A percentile compares a stretch with the other conserved stretches of the same genome.
phyloP scores from a whole-genome alignment of 1,140 invertebrate species.

The Sycophila sp. region DNA sequence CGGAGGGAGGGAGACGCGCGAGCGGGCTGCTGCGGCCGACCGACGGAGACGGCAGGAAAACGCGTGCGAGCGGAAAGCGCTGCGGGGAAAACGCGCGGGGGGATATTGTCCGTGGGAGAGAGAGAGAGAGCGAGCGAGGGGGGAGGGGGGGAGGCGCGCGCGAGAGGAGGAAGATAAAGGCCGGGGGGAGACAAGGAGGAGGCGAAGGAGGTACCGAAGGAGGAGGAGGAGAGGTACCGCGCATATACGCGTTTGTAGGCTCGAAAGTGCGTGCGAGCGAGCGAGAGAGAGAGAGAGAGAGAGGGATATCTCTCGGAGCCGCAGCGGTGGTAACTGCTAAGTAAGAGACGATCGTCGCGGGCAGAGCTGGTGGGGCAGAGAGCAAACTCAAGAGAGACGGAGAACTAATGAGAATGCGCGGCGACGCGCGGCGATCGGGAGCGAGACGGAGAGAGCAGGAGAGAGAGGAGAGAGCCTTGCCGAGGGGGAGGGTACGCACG shows the following conservation, averaged over 20 bases:
- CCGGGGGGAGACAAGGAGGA: conserved; percentile 5
- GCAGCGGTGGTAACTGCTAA: conserved; percentile 6
- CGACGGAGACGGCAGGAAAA: background rate
- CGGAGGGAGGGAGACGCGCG: background rate
- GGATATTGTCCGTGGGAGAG: too few relatives aligned
- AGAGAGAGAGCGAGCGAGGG: conserved; percentile 12
- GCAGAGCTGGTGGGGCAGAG: too few relatives aligned
- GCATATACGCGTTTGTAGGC: conserved; percentile 11
- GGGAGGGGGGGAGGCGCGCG: background rate
- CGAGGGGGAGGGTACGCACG: background rate
- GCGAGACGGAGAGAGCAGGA: conserved; percentile 6
- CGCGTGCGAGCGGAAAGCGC: background rate
- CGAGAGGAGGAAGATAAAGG: conserved; percentile 3
- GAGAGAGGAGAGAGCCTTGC: background rate
- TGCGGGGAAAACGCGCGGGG: background rate
- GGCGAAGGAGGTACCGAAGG: conserved; percentile 12
- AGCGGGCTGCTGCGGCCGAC: too few relatives aligned
- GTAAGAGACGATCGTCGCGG: conserved; percentile 20
- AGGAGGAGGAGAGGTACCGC: conserved; percentile 30
- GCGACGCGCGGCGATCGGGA: too few relatives aligned
- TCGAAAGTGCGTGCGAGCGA: too few relatives aligned
- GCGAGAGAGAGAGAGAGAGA: conserved; percentile 17
- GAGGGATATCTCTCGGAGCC: background rate
- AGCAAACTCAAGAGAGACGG: background rate
- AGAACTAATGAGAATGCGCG: too few relatives aligned